Percentiles rank a stretch among this genome's conserved stretches.
These are phyloP conservation scores for Agrotis ipsilon DNA, from an alignment of 2,888 invertebrate genomes.

Conservation along the genomic window DNA sequence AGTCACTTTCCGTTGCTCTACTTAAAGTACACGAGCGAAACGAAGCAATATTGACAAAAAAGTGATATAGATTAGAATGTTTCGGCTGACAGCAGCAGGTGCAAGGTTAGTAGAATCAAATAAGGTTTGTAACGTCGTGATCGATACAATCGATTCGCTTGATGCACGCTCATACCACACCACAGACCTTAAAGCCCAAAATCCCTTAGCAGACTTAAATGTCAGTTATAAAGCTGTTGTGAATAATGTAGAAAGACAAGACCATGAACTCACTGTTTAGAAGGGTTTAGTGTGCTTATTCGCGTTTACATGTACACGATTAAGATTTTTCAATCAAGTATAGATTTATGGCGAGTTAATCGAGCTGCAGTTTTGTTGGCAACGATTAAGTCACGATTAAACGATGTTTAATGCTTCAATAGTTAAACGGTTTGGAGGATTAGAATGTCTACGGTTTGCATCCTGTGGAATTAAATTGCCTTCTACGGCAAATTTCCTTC, in stretches of 20 bases:
- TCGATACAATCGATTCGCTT: conserved; percentile 66
- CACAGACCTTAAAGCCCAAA: conserved; percentile 41
- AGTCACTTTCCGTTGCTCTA: conserved; percentile 17
- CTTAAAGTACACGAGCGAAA: conserved; percentile 7
- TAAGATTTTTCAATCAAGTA: conserved; percentile 52
- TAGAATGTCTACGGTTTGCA: conserved; percentile 21
- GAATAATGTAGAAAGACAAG: conserved; percentile 68
- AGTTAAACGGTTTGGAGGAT: not conserved
- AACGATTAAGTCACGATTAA: conserved; percentile 38
- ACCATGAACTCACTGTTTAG: conserved; percentile 77
- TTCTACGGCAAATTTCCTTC: conserved; percentile 9
- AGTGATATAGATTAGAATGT: conserved; percentile 58
- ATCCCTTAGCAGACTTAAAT: conserved; percentile 62
- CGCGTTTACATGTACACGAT: conserved; percentile 47
- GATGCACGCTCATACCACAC: conserved; percentile 49
- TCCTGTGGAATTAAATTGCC: conserved; percentile 11
- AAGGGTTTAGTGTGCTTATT: conserved; percentile 69
- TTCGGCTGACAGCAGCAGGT: conserved; percentile 65
- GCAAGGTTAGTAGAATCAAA: conserved; percentile 71
- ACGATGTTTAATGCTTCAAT: conserved; percentile 12
- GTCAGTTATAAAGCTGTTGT: conserved; percentile 64
- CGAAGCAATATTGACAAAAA: conserved; percentile 43
- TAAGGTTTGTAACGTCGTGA: conserved; percentile 73
- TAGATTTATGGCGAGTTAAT: conserved; percentile 49
- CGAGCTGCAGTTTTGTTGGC: conserved; percentile 16